Base-by-base conservation (phyloP, 2,797 vertebrate species). In the Tokudaia tokunoshimensis region DNA sequence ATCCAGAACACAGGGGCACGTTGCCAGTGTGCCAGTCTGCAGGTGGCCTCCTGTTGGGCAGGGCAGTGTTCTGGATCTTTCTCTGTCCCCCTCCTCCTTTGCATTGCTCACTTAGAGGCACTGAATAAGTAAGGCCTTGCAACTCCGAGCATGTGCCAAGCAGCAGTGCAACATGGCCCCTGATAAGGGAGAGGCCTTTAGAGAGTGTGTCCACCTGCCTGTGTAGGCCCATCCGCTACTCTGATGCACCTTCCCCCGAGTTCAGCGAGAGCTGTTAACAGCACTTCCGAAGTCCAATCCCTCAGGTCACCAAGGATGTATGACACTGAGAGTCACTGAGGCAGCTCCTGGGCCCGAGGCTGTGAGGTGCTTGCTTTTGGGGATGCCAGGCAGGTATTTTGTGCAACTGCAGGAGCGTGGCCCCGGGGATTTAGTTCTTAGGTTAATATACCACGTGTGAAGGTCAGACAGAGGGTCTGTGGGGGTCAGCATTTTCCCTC, bases 371-470 rank as follows among this genome's bases (percentile, higher is more conserved):
- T 63, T 83, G 37, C n/a, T 41, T 41, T 44, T 44, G 37, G 26
- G 37, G 41, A 34, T 17, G 7, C 9, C 41, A 65, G 82, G 17
- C 17, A 34, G 82, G 82, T 41, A 34, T 44, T 31, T 65, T 19
- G 3, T 34, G 29, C 29, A 63, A 41, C 14, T 44, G 26, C 59
- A 63, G 80, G 37, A 20, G 41, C 17, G 15, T 63, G 59, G 59
- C 15, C 26, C 4, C 1, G 2, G 14, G 81, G 26, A 44, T 63
- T 83, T 83, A 17, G 8, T 47, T 61, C 10, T 34, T 50, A 14
- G 17, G 1, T 67, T 67, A 6, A n/a, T 50, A n/a, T 13, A 15
- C 11, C 0, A 0, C 6, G 13, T 17, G 65, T 70, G 22, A 0
- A 2, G 34, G 8, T 55, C 47, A 72, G 84, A 72, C 65, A 72